Evolutionary conservation across 2,888 invertebrate species (phyloP).

Genomic region (Celastrina argiolus): DNA sequence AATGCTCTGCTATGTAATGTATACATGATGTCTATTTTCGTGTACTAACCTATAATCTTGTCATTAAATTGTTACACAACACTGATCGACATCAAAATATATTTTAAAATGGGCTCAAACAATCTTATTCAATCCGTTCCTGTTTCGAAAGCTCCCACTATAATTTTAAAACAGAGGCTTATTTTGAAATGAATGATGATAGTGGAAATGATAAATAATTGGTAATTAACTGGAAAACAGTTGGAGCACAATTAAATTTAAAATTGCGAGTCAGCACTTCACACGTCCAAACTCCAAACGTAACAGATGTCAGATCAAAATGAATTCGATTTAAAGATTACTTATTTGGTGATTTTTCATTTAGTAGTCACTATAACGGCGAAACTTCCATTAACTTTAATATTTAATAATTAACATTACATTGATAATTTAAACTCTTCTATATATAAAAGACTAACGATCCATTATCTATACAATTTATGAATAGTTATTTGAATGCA

Average conservation of each 20-base stretch:
- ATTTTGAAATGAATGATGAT: neutral
- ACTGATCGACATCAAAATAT: neutral
- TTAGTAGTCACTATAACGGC: neutral
- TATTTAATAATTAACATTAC: neutral
- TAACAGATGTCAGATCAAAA: constrained; percentile 7
- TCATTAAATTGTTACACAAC: neutral
- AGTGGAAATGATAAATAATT: neutral
- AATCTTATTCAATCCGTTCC: neutral
- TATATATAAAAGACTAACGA: too few species aligned
- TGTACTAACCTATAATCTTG: neutral
- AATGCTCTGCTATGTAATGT: constrained; percentile 28
- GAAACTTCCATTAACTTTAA: too few species aligned
- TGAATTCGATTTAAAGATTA: neutral
- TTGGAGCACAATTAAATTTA: constrained; percentile 7
- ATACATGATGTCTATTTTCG: neutral
- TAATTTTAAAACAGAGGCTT: neutral
- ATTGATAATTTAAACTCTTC: too few species aligned
- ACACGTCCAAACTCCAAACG: constrained; percentile 12
- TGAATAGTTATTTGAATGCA: neutral
- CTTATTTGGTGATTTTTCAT: neutral
- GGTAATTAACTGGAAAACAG: neutral
- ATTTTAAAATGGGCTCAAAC: neutral
- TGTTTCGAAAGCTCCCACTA: too few species aligned
- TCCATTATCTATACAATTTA: neutral
- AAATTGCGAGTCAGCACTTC: constrained; percentile 16